phyloP scores from a whole-genome alignment of 92 coral and sea anemone genomes.

The Diadumene lineata region DNA sequence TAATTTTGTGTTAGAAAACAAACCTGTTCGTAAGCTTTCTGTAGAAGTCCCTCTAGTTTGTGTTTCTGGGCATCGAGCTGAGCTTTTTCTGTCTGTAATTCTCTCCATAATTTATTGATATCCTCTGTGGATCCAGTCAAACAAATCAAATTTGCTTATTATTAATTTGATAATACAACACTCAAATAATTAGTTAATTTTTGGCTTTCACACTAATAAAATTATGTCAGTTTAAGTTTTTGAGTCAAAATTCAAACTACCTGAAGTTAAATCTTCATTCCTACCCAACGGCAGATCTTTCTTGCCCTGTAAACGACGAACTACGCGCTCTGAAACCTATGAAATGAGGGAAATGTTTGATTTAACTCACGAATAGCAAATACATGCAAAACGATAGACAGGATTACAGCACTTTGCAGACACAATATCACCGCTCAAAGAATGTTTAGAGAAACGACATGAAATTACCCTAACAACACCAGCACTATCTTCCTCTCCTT shows the following conservation, averaged over 20 bases:
- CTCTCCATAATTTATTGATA: conserved; percentile 76
- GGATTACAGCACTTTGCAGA: neutral
- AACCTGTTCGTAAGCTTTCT: conserved; percentile 73
- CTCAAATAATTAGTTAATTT: too few species aligned
- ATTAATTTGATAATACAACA: neutral
- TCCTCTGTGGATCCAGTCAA: conserved; percentile 63
- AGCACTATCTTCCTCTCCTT: conserved; percentile 50
- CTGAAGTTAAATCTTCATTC: conserved; percentile 61
- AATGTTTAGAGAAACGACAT: neutral
- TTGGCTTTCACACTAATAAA: too few species aligned
- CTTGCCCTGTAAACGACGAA: conserved; percentile 71
- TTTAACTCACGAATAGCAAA: neutral
- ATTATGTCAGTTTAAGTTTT: too few species aligned
- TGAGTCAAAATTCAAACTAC: too few species aligned
- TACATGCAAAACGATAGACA: neutral
- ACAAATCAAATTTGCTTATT: neutral
- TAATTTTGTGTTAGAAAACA: neutral
- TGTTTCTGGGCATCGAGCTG: conserved; percentile 65
- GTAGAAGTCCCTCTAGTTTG: conserved; percentile 63
- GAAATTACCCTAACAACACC: conserved; percentile 71
- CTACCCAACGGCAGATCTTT: conserved; percentile 67
- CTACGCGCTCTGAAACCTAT: conserved; percentile 84
- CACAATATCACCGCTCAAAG: neutral
- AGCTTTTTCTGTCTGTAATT: conserved; percentile 62
- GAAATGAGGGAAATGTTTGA: neutral